These are phyloP conservation scores for Anarhynchus alexandrinus DNA, from an alignment of 2,113 vertebrate species.

Conservation along the genomic window DNA sequence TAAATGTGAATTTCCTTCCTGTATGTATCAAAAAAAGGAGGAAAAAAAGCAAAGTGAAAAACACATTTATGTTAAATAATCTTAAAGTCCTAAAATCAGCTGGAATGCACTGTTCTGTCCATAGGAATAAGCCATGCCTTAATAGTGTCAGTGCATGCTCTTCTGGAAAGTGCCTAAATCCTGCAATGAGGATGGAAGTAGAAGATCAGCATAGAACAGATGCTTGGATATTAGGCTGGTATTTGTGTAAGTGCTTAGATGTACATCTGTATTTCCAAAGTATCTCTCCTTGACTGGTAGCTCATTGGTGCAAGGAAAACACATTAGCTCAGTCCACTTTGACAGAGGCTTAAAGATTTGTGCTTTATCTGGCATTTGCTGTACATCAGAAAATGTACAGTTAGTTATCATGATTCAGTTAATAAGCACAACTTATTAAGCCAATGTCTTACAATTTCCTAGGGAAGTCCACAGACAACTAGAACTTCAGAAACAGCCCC, in stretches of 20 bases:
- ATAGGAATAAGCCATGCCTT: background rate
- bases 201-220: background rate
- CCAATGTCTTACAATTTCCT: too few relatives aligned
- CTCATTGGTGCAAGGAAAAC: background rate
- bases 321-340: background rate
- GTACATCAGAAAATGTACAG: background rate
- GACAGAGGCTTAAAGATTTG: background rate
- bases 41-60: background rate
- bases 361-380: background rate
- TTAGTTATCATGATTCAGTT: background rate
- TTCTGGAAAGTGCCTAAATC: background rate
- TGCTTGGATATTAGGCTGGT: background rate
- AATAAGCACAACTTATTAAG: background rate
- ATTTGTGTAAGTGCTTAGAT: background rate
- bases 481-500: background rate
- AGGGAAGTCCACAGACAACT: too few relatives aligned
- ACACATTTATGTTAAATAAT: background rate
- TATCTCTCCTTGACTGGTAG: background rate
- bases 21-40: background rate
- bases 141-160: background rate
- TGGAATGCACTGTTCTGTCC: background rate
- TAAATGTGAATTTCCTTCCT: background rate
- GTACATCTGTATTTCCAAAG: background rate
- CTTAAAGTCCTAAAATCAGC: background rate
- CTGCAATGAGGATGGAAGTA: background rate